These are phyloP conservation scores for Phalacrocorax brasilianus DNA, from an alignment of 2,113 vertebrate genomes.

Conservation along the genomic window DNA sequence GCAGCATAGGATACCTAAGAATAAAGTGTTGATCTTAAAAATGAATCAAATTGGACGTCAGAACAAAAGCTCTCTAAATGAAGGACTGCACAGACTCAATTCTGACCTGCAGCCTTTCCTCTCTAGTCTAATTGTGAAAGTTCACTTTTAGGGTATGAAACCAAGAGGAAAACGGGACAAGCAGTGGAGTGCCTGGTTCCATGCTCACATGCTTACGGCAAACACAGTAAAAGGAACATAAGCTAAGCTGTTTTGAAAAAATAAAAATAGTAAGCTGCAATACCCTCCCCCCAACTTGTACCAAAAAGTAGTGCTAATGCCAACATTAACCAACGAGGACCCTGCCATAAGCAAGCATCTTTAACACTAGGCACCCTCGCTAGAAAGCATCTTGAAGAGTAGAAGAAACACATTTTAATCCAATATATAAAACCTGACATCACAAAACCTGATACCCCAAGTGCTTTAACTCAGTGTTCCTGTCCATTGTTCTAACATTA, in stretches of 20 bases:
- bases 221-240: neutral
- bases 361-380: neutral
- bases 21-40: accelerated
- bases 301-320: neutral
- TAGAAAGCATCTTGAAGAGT: neutral
- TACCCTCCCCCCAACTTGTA: neutral
- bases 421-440: neutral
- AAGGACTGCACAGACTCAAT: neutral
- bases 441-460: neutral
- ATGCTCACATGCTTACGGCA: neutral
- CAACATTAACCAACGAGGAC: neutral
- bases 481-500: too few species aligned
- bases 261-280: neutral
- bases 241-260: neutral
- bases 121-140: neutral
- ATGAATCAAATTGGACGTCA: neutral
- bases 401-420: neutral
- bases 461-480: neutral
- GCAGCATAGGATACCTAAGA: neutral
- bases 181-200: neutral
- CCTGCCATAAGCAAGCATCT: neutral
- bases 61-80: neutral
- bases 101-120: neutral
- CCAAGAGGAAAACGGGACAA: neutral
- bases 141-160: neutral